Base-by-base conservation (phyloP, 1,140 invertebrate species). In the Sminthurinus signatus region DNA sequence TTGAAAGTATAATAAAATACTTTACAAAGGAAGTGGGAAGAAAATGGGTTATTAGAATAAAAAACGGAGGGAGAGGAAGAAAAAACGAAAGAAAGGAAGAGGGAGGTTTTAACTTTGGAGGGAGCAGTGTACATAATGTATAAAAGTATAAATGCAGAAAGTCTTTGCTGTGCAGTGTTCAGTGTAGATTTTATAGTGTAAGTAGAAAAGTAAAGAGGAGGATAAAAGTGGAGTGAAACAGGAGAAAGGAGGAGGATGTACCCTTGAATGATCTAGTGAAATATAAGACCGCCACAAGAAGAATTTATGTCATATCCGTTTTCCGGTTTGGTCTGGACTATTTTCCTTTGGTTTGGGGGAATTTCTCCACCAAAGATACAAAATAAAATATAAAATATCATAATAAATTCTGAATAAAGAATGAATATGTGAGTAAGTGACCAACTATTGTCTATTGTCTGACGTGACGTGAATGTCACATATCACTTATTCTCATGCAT, bases 41-140 rank as follows among this genome's bases (percentile, higher is more conserved):
- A 27, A 59, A 59, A 59, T 59, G 56, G 56, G 56, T 43, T 59
- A 59, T 59, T 59, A 59, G 56, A 59, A 42, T 59, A 42, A 59
- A 46, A 59, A 59, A 42, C 39, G 36, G 36, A 39, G 36, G 36
- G 17, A 8, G 36, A 39, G 36, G 36, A 39, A 17, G 36, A 39
- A 8, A 17, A 39, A 17, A 17, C 8, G 36, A 17, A 39, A 8
- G 36, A 39, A 17, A 17, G 17, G 36, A 17, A 39, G 8, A 17
- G 17, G 36, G 36, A 39, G 36, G 36, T 17, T 39, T 8, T 8
- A 17, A n/a, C n/a, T n/a, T n/a, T n/a, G n/a, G n/a, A n/a, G n/a
- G n/a, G n/a, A n/a, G n/a, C n/a, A n/a, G n/a, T n/a, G n/a, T n/a
- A n/a, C n/a, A n/a, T n/a, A n/a, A n/a, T n/a, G n/a, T n/a, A n/a